A percentile compares a stretch with the other conserved stretches of the same genome.
These are phyloP conservation scores for Sycobia sp. DNA, from an alignment of 1,140 invertebrate genomes.

Conservation along the genomic window DNA sequence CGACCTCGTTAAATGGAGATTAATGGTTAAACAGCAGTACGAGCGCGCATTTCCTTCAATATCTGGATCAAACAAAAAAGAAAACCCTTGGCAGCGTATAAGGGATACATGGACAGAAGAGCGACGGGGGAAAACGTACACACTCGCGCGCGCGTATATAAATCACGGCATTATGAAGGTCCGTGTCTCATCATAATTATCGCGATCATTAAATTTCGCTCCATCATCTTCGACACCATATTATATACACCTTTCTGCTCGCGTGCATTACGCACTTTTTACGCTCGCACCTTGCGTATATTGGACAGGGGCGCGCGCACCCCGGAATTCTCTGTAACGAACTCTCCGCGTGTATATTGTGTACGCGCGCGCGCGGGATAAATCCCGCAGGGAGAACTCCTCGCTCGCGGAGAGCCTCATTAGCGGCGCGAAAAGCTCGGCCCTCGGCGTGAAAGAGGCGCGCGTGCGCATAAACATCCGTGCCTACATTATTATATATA, in stretches of 20 bases:
- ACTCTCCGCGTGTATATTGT: not conserved
- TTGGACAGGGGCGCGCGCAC: not conserved
- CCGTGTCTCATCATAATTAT: conserved; percentile 5
- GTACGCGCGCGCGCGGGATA: not conserved
- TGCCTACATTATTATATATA: too few relatives aligned
- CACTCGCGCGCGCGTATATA: not conserved
- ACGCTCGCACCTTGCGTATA: not conserved
- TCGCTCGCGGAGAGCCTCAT: too few relatives aligned
- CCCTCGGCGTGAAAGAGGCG: not conserved
- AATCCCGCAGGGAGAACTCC: too few relatives aligned
- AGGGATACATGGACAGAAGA: too few relatives aligned
- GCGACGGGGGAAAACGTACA: too few relatives aligned
- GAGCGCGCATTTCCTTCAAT: not conserved
- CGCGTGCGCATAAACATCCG: not conserved
- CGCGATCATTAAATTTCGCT: conserved; percentile 22
- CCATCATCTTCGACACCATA: conserved; percentile 8
- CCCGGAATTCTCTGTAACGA: not conserved
- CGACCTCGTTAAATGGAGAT: conserved; percentile 16
- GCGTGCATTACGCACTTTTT: not conserved
- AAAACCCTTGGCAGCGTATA: too few relatives aligned
- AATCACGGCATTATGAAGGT: conserved; percentile 22
- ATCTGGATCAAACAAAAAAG: not conserved
- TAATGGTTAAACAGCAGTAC: conserved; percentile 9
- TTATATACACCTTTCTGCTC: too few relatives aligned
- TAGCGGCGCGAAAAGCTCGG: too few relatives aligned